A percentile compares a stretch with the other conserved stretches of the same genome.
These are phyloP conservation scores for Xylota sylvarum DNA, from an alignment of 2,888 invertebrate species.

Conservation along the genomic window DNA sequence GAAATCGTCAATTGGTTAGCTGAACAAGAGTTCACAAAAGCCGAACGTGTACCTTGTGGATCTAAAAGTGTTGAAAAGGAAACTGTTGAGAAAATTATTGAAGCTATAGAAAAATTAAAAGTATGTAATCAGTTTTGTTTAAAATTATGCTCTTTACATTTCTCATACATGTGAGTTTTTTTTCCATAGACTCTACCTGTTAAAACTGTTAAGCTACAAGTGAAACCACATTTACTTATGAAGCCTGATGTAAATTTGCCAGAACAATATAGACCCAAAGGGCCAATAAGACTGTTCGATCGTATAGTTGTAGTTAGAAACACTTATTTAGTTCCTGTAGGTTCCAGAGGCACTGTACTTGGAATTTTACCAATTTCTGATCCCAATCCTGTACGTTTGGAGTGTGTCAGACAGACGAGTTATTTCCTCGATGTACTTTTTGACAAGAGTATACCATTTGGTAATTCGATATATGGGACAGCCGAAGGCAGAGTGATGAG, in stretches of 20 bases:
- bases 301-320: conserved; percentile 92
- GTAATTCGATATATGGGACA: conserved; percentile 82
- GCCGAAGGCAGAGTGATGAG: conserved; percentile 83
- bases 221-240: conserved; percentile 91
- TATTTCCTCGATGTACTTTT: conserved; percentile 92
- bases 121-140: conserved; percentile 70
- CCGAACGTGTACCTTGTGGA: conserved; percentile 89
- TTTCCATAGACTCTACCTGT: conserved; percentile 79
- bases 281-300: conserved; percentile 88
- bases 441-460: conserved; percentile 91
- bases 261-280: conserved; percentile 80
- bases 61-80: conserved; percentile 90
- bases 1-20: conserved; percentile 90
- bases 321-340: conserved; percentile 91
- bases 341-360: conserved; percentile 94
- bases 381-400: conserved; percentile 85
- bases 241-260: conserved; percentile 87
- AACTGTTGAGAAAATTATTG: conserved; percentile 85
- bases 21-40: conserved; percentile 87
- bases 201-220: conserved; percentile 89
- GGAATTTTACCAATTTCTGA: conserved; percentile 86
- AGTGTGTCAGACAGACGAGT: conserved; percentile 86
- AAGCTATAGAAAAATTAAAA: conserved; percentile 84
- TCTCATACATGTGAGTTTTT: neutral
- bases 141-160: neutral